Evolutionary conservation across 2,888 invertebrate genomes (phyloP), one percentile per base, ranked within the genome.

Genomic region (Emmelina monodactyla): DNA sequence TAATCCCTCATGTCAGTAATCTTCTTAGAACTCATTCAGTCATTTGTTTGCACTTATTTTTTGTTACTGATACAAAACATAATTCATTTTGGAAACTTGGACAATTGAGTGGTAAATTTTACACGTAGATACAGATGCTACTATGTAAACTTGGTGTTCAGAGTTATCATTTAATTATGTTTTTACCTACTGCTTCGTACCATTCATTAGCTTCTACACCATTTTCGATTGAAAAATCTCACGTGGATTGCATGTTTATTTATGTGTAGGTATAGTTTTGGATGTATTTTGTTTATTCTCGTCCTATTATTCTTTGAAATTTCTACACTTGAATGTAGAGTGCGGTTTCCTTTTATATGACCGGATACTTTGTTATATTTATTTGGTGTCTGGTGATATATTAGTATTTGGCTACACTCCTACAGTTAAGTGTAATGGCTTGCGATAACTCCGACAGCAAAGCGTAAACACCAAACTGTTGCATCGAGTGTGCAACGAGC

Each of bases 111-210:
- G 55, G 50, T 53, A 55, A 57, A 59, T 57, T 62, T 61, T 62
- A 62, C 60, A 59, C 50, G 43, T 45, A 31, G 15, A 16, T 14
- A 15, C 28, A 28, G 47, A 43, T 56, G 62, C 68, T 61, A 59
- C 62, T 62, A 60, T 68, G 72, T 75, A 67, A 73, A 72, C 69
- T 71, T 67, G 62, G 47, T 56, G 59, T 64, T 67, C 62, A 62
- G 58, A 58, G 50, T 52, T 52, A 42, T 58, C 60, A 58, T 57
- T 67, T 43, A 49, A 58, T 55, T 49, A 57, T 58, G 48, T 52
- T 51, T 51, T 58, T 47, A 49, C 62, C 61, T 63, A 62, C 46
- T 48, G 47, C n/a, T n/a, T n/a, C n/a, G n/a, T n/a, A n/a, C n/a
- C n/a, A n/a, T n/a, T 63, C 58, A 60, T 62, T 57, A 58, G 61